These are phyloP conservation scores for Listronotus bonariensis DNA, from an alignment of 1,140 invertebrate species.

Conservation along the genomic window DNA sequence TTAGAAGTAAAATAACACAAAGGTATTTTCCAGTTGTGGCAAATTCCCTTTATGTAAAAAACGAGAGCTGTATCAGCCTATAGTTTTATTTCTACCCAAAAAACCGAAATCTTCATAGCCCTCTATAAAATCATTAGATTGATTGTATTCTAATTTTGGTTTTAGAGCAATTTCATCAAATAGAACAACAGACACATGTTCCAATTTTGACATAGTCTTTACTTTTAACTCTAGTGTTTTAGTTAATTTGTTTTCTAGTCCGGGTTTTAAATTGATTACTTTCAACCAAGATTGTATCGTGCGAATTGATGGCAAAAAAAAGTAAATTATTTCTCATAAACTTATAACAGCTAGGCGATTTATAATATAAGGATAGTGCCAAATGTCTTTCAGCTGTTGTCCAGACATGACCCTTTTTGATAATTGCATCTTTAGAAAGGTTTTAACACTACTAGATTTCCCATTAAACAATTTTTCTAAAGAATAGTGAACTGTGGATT, in stretches of 20 bases:
- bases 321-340: neutral
- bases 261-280: neutral
- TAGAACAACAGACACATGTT: neutral
- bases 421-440: no score
- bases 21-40: conserved; percentile 23
- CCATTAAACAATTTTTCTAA: no score
- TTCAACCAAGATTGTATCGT: neutral
- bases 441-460: no score
- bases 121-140: conserved; percentile 4
- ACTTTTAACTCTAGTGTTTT: conserved; percentile 1
- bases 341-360: conserved; percentile 7
- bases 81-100: neutral
- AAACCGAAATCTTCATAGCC: conserved; percentile 4
- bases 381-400: conserved; percentile 1
- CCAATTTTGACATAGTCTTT: neutral
- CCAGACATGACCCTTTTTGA: neutral
- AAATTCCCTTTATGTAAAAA: conserved; percentile 14
- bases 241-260: neutral
- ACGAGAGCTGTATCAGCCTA: neutral
- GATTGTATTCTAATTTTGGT: neutral
- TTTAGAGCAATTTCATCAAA: conserved; percentile 14
- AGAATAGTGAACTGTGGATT: no score
- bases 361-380: conserved; percentile 10
- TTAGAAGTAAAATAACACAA: conserved; percentile 20
- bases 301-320: neutral